Evolutionary conservation across 2,888 invertebrate species (phyloP).

Genomic region (Cantharis rufa): DNA sequence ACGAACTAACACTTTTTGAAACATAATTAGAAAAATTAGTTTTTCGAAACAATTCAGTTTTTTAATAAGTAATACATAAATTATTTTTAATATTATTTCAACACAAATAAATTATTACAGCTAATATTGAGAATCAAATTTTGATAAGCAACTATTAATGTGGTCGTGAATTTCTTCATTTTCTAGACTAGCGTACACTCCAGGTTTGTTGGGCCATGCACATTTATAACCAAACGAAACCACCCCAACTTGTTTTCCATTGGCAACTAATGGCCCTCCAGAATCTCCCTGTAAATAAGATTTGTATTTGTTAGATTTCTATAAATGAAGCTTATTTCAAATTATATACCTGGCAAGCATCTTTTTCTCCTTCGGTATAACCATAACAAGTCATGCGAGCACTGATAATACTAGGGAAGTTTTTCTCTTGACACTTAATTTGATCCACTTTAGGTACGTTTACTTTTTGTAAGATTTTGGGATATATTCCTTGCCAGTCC

Average conservation of each 20-base stretch:
- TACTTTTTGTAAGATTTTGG: not conserved
- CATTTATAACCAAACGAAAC: slow-evolving; percentile 8
- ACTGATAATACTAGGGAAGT: not conserved
- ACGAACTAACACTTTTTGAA: too few relatives aligned
- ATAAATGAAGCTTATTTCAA: not conserved
- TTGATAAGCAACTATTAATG: not conserved
- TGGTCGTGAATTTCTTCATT: not conserved
- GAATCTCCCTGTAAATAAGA: slow-evolving; percentile 5
- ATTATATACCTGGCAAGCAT: slow-evolving; percentile 10
- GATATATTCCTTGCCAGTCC: not conserved
- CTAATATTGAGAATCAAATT: not conserved
- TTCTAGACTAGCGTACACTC: not conserved
- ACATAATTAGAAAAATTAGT: too few relatives aligned
- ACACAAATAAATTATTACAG: too few relatives aligned
- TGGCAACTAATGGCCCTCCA: slow-evolving; percentile 3
- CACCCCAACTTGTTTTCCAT: not conserved
- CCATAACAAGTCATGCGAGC: slow-evolving; percentile 8
- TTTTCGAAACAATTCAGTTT: too few relatives aligned
- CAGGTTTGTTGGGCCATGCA: not conserved
- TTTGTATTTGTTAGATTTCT: not conserved
- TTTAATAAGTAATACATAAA: too few relatives aligned
- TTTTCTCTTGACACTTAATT: not conserved
- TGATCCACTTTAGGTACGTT: not conserved
- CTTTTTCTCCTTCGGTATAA: not conserved
- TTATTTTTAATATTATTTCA: too few relatives aligned